These are phyloP conservation scores for Tadarida brasiliensis DNA, from an alignment of 2,797 vertebrate genomes.

Conservation along the genomic window DNA sequence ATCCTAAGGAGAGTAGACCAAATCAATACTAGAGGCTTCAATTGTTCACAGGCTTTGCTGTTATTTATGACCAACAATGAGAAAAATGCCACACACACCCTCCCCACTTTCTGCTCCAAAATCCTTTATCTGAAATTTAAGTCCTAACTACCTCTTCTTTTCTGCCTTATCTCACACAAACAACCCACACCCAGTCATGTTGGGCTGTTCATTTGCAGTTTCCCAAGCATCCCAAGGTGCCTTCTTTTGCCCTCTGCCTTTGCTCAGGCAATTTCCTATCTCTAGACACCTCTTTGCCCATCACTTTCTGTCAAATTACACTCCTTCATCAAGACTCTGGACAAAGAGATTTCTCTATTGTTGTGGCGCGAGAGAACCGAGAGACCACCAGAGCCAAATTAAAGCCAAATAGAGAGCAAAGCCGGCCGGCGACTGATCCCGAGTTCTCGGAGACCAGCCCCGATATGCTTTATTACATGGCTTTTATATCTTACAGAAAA, in stretches of 20 bases:
- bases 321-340: background rate
- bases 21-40: background rate
- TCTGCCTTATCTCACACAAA: background rate
- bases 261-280: background rate
- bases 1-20: background rate
- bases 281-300: background rate
- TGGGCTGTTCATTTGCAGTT: background rate
- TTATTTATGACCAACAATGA: background rate
- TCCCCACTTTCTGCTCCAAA: background rate
- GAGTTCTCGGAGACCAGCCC: no score
- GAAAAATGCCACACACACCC: background rate
- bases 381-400: no score
- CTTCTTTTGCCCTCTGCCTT: background rate
- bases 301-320: background rate
- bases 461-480: no score
- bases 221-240: background rate
- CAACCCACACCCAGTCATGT: fast-evolving
- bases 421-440: no score
- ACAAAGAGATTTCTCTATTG: background rate
- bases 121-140: background rate
- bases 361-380: no score
- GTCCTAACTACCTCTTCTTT: background rate
- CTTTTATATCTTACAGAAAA: no score
- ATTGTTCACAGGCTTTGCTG: background rate
- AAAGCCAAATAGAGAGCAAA: no score